A percentile compares a stretch with the other conserved stretches of the same genome.
phyloP scores from a whole-genome alignment of 2,113 vertebrate species.

The Rhea americana region DNA sequence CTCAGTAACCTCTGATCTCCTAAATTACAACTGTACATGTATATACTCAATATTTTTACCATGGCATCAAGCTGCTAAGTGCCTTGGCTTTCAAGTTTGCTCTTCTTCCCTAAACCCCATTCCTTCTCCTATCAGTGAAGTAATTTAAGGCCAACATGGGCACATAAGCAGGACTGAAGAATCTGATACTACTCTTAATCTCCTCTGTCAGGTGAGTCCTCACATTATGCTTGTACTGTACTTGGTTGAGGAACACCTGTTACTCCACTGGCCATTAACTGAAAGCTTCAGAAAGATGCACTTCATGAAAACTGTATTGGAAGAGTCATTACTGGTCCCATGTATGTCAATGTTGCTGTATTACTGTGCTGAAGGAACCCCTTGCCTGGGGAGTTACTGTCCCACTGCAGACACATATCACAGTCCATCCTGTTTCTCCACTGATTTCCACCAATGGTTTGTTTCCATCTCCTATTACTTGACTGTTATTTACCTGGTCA shows the following conservation, averaged over 20 bases:
- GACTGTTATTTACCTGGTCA: not conserved
- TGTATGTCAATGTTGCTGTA: fast-evolving
- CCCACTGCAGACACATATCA: not conserved
- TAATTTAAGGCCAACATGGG: not conserved
- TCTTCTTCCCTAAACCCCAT: not conserved
- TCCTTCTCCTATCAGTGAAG: not conserved
- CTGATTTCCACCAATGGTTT: not conserved
- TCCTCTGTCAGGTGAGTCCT: not conserved
- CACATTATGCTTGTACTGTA: not conserved
- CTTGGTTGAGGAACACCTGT: not conserved
- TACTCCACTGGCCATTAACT: not conserved
- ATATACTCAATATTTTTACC: not conserved
- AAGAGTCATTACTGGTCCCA: not conserved
- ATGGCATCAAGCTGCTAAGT: not conserved
- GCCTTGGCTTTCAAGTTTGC: not conserved
- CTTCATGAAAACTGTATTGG: not conserved
- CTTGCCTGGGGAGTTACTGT: not conserved
- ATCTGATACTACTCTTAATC: too few relatives aligned
- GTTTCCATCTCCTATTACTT: not conserved
- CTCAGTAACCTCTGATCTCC: not conserved
- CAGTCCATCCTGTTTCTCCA: not conserved
- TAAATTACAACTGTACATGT: not conserved
- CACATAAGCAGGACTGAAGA: too few relatives aligned
- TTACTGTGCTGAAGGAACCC: not conserved
- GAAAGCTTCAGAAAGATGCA: not conserved